Conservation (phyloP, 2,797 vertebrate genomes). For the Lates japonicus region DNA sequence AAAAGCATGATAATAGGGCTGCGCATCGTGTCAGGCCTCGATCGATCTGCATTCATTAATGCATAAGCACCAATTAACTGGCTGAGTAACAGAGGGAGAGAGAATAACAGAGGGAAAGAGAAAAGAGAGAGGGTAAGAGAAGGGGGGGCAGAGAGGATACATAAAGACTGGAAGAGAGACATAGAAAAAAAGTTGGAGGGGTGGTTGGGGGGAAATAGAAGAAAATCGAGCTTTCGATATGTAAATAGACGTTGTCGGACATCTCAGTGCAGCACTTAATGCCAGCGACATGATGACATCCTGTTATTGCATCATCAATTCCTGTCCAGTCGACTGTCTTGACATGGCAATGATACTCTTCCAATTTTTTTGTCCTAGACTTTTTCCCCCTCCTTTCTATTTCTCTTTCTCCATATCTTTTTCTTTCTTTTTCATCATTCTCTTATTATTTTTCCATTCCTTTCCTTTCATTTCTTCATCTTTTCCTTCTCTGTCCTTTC, state of each 20-base stretch:
- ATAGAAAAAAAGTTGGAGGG: constrained; percentile 12
- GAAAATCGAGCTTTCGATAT: constrained; percentile 23
- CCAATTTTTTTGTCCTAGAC: not conserved
- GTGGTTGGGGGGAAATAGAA: constrained; percentile 8
- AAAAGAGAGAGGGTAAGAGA: constrained; percentile 1
- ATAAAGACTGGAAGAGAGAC: constrained; percentile 16
- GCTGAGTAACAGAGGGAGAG: constrained; percentile 50
- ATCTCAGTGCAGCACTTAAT: constrained; percentile 73
- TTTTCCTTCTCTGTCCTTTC: not conserved
- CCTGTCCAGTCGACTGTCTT: constrained; percentile 53
- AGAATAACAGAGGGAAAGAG: constrained; percentile 16
- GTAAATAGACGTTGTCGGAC: constrained; percentile 50
- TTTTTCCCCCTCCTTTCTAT: not conserved
- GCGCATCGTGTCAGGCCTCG: constrained; percentile 61
- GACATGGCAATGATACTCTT: constrained; percentile 57
- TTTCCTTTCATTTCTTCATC: not conserved
- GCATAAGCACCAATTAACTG: constrained; percentile 77
- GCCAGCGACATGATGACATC: constrained; percentile 64
- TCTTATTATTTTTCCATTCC: not conserved
- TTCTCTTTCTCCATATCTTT: not conserved
- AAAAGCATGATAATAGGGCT: constrained; percentile 70
- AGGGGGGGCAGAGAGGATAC: not conserved
- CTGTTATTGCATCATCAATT: constrained; percentile 69
- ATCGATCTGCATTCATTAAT: constrained; percentile 78
- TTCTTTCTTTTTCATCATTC: not conserved